phyloP scores from a whole-genome alignment of 1,140 invertebrate genomes.

The Drosophila suzukii region DNA sequence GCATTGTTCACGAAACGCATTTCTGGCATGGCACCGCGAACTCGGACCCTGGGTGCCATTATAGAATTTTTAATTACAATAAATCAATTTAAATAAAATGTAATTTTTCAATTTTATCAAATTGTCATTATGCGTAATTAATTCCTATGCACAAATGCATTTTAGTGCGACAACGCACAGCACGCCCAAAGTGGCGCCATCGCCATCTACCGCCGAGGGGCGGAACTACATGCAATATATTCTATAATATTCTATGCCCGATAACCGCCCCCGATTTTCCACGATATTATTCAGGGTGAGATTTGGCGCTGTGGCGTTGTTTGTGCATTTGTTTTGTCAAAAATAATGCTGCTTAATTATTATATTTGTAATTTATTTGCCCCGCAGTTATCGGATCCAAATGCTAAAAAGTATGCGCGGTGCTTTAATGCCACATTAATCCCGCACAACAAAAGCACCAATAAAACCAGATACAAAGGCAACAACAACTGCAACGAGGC shows the following conservation, averaged over 20 bases:
- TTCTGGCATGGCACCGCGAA: slow-evolving; percentile 28
- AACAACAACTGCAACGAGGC: slow-evolving; percentile 27
- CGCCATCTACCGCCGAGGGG: slow-evolving; percentile 23
- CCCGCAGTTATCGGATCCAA: slow-evolving; percentile 70
- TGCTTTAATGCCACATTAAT: slow-evolving; percentile 78
- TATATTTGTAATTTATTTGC: slow-evolving; percentile 83
- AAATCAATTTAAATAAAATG: slow-evolving; percentile 82
- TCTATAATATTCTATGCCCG: not conserved
- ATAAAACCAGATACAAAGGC: slow-evolving; percentile 18
- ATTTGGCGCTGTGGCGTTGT: slow-evolving; percentile 1
- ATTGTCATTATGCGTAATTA: slow-evolving; percentile 84
- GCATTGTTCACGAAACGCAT: slow-evolving; percentile 33
- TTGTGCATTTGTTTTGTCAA: slow-evolving; percentile 73
- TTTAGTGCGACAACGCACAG: slow-evolving; percentile 40
- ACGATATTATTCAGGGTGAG: not conserved
- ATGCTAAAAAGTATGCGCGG: slow-evolving; percentile 67
- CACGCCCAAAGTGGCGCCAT: slow-evolving; percentile 26
- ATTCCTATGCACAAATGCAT: slow-evolving; percentile 82
- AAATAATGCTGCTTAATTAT: slow-evolving; percentile 83
- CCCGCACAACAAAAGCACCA: slow-evolving; percentile 52
- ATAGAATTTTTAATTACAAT: slow-evolving; percentile 82
- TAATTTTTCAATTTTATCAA: slow-evolving; percentile 84
- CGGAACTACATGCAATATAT: slow-evolving; percentile 15
- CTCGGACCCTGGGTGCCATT: slow-evolving; percentile 33
- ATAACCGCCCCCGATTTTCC: slow-evolving; percentile 36